Evolutionary conservation across 2,888 invertebrate genomes (phyloP).

Genomic region (Lottia scabra): DNA sequence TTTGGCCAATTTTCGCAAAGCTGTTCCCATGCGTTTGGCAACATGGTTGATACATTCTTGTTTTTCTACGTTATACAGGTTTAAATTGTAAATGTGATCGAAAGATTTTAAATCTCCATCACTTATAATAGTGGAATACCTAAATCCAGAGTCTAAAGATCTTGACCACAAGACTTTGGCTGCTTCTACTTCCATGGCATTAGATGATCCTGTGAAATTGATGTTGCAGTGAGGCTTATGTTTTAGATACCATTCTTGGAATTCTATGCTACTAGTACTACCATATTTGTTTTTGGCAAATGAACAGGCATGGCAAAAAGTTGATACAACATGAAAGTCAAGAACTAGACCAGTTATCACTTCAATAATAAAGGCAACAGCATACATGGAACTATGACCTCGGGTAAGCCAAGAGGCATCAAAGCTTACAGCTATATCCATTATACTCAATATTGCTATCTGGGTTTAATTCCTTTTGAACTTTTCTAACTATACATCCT

Average conservation of each 20-base stretch:
- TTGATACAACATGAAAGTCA: constrained; percentile 7
- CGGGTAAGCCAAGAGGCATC: constrained; percentile 13
- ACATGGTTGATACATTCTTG: neutral
- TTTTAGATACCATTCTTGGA: neutral
- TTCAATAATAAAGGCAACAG: constrained; percentile 10
- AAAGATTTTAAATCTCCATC: neutral
- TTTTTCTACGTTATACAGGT: neutral
- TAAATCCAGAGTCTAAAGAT: neutral
- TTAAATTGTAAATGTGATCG: neutral
- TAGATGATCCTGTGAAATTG: neutral
- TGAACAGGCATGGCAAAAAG: constrained; percentile 9
- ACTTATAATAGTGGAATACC: neutral
- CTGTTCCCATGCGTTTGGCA: constrained; percentile 27
- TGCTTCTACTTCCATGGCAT: neutral
- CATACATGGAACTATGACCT: constrained; percentile 3
- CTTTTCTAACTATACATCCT: neutral
- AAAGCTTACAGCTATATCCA: constrained; percentile 15
- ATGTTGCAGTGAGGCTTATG: neutral
- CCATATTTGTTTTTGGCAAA: neutral
- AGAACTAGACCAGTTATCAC: neutral
- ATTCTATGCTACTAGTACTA: neutral
- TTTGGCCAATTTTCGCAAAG: constrained; percentile 13
- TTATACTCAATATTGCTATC: neutral
- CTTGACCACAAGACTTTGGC: neutral
- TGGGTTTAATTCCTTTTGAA: neutral